Conservation (phyloP, 2,888 invertebrate species). For the Drosophila parthenogenetica region DNA sequence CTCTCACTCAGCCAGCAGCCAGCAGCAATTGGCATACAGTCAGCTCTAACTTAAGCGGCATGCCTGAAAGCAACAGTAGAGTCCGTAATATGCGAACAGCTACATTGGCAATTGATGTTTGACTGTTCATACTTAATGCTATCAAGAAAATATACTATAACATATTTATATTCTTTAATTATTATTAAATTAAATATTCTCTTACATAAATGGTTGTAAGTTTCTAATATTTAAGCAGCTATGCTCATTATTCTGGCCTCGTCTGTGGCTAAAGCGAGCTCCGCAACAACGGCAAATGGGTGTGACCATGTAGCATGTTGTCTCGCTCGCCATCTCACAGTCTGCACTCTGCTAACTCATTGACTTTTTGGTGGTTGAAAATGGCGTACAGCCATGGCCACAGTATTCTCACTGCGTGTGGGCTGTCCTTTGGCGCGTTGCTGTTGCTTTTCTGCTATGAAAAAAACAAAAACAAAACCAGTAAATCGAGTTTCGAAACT, state of each 20-base stretch:
- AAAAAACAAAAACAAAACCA: slow-evolving; percentile 57
- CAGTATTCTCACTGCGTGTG: slow-evolving; percentile 65
- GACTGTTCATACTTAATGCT: not conserved
- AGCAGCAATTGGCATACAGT: slow-evolving; percentile 39
- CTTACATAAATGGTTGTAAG: not conserved
- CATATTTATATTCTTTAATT: too few species aligned
- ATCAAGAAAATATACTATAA: too few species aligned
- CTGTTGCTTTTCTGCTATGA: slow-evolving; percentile 30
- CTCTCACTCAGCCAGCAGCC: slow-evolving; percentile 17
- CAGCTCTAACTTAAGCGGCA: slow-evolving; percentile 2
- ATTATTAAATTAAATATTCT: too few species aligned
- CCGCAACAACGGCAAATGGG: slow-evolving; percentile 51
- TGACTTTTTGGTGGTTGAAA: slow-evolving; percentile 64
- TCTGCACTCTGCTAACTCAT: slow-evolving; percentile 30
- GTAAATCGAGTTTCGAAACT: slow-evolving; percentile 67
- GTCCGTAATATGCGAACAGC: not conserved
- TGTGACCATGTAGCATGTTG: slow-evolving; percentile 48
- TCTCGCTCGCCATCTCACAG: slow-evolving; percentile 39
- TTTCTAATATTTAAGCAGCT: not conserved
- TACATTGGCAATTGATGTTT: not conserved
- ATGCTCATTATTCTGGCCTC: slow-evolving; percentile 28
- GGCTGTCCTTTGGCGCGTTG: slow-evolving; percentile 68
- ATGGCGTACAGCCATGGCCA: slow-evolving; percentile 73
- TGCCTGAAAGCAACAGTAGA: slow-evolving; percentile 6
- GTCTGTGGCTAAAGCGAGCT: slow-evolving; percentile 40